These are phyloP conservation scores for Tetranychus truncatus DNA, from an alignment of 2,888 invertebrate genomes.

Conservation along the genomic window DNA sequence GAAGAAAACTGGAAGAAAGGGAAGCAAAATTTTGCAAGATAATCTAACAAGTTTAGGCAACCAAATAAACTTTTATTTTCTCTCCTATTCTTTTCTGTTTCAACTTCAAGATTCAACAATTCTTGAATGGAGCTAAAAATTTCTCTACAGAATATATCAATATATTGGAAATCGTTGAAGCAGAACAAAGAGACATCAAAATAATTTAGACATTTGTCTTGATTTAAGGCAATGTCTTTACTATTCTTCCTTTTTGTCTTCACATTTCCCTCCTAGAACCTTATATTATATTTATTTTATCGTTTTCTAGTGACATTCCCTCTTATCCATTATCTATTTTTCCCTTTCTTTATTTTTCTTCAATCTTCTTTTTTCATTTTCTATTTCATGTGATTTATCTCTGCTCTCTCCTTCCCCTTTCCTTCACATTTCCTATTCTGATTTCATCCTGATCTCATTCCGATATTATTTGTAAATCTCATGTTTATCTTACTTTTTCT, in stretches of 20 bases:
- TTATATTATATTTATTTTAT: neutral
- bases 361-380: neutral
- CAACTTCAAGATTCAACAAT: neutral
- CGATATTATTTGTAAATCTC: neutral
- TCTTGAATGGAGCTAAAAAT: neutral
- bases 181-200: neutral
- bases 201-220: conserved; percentile 1
- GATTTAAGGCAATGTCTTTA: neutral
- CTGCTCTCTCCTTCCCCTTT: neutral
- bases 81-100: neutral
- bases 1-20: too few relatives aligned
- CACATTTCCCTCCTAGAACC: neutral
- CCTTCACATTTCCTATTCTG: too few relatives aligned
- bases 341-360: too few relatives aligned
- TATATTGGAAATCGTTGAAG: neutral
- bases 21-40: too few relatives aligned
- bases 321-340: neutral
- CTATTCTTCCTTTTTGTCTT: neutral
- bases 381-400: neutral
- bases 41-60: too few relatives aligned
- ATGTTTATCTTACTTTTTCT: too few relatives aligned
- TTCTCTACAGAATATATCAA: neutral
- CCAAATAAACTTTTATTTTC: neutral
- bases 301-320: neutral
- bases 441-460: neutral